Percentiles rank a stretch among this genome's conserved stretches.
Evolutionary conservation across 2,888 invertebrate species (phyloP).

Genomic region (Drosophila paracracens): DNA sequence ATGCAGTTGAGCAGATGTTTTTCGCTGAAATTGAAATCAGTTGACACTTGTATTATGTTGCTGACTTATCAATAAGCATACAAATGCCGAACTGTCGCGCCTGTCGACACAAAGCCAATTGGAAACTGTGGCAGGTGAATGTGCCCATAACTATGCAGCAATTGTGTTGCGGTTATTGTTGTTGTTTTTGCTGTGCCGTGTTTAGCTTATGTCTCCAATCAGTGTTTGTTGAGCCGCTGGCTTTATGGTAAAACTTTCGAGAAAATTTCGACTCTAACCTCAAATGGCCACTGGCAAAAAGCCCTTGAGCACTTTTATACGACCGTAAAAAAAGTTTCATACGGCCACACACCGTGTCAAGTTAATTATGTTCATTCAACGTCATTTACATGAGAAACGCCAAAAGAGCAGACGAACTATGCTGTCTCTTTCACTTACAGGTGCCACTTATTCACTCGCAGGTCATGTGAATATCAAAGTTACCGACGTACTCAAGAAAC

Average conservation of each 20-base stretch:
- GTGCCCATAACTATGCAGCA: constrained; percentile 25
- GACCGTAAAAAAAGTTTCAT: constrained; percentile 49
- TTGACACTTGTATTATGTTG: constrained; percentile 47
- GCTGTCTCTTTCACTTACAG: constrained; percentile 4
- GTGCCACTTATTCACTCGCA: constrained; percentile 5
- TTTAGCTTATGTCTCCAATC: not conserved
- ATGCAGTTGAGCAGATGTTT: constrained; percentile 35
- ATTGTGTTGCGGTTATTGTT: constrained; percentile 1
- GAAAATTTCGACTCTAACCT: constrained; percentile 17
- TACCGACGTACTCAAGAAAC: constrained; percentile 15
- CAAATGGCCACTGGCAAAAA: constrained; percentile 39
- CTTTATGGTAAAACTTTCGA: constrained; percentile 66
- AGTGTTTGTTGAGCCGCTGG: constrained; percentile 29
- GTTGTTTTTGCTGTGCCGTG: not conserved
- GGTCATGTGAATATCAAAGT: constrained; percentile 50
- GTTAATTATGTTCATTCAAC: constrained; percentile 74
- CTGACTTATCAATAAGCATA: constrained; percentile 57
- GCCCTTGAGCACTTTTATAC: constrained; percentile 55
- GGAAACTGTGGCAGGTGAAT: constrained; percentile 41
- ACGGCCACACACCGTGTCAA: constrained; percentile 53
- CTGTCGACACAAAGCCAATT: constrained; percentile 16
- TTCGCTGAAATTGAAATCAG: constrained; percentile 40
- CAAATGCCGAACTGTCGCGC: constrained; percentile 67
- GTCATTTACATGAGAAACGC: constrained; percentile 67
- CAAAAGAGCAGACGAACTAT: constrained; percentile 48